Percentiles rank a stretch among this genome's conserved stretches.
Evolutionary conservation across 2,888 invertebrate genomes (phyloP).

Genomic region (Plebejus melissa): DNA sequence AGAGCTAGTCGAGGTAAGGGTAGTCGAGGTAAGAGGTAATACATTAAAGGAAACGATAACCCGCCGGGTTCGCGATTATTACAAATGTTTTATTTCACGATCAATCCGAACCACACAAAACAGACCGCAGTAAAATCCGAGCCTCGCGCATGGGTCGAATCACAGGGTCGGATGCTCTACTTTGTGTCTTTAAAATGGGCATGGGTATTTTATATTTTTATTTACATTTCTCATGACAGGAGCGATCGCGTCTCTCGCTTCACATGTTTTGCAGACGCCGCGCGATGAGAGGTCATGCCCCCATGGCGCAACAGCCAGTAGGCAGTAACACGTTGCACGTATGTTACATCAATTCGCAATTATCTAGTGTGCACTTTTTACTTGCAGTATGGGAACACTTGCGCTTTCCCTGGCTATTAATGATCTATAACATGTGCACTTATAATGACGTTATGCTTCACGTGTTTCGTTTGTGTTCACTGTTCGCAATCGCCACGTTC

Average conservation of each 20-base stretch:
- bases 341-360: constrained; percentile 42
- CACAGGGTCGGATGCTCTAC: background rate
- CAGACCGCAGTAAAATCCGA: constrained; percentile 1
- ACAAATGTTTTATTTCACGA: constrained; percentile 9
- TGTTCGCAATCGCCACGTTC: constrained; percentile 39
- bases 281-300: constrained; percentile 38
- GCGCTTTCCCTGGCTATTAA: constrained; percentile 70
- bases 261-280: background rate
- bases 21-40: background rate
- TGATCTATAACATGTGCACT: constrained; percentile 63
- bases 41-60: constrained; percentile 10
- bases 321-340: constrained; percentile 41
- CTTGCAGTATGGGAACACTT: constrained; percentile 67
- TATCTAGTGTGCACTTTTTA: constrained; percentile 48
- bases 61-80: background rate
- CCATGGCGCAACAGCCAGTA: constrained; percentile 35
- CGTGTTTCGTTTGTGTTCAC: constrained; percentile 38
- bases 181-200: background rate
- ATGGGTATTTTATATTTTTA: background rate
- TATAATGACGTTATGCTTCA: constrained; percentile 58
- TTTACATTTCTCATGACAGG: background rate
- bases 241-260: background rate
- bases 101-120: constrained; percentile 2
- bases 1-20: background rate
- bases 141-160: background rate